Base-by-base conservation (phyloP, 2,113 vertebrate genomes). In the Salvator merianae region DNA sequence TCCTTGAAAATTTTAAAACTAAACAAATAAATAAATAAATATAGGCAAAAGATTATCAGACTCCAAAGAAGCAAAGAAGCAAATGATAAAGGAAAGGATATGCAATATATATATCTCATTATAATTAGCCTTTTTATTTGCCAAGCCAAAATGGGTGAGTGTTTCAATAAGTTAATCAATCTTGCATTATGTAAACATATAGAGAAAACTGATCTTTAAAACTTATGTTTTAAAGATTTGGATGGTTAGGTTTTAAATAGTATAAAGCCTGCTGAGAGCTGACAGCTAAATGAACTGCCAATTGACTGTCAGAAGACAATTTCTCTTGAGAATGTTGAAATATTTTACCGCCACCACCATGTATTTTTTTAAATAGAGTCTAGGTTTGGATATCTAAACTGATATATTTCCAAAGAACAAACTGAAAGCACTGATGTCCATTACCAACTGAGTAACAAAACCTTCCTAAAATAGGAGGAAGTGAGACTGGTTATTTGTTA, bases 231-330 rank as follows among this genome's bases (percentile, higher is more conserved):
- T 84, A 24, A 18, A 77, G 74, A 90, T 89, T 87, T 87, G 30
- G 20, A 84, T 7, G 77, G 34, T 79, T 70, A 1, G 3, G 79
- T 38, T 78, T 89, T 88, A 87, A 90, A 75, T 80, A 90, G 86
- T 84, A 65, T 10, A 81, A 71, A 86, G 88, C 55, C 40, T 71
- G 8, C 36, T 77, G 13, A 84, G 22, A 68, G 70, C 73, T 82
- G 86, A 4, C 86, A 82, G 86, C 85, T 91, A 86, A 69, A 69
- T 14, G 32, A 87, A 84, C 68, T 70, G 66, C 53, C 86, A 86
- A 6, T 62, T 91, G 62, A 3, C 24, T 72, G 59, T 81, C 59
- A 84, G 81, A 36, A 68, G 81, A 84, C 79, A 47, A 69, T 9
- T 0, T 38, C 4, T 85, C 8, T 3, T 68, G 75, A 84, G 26